These are phyloP conservation scores for Cryptotermes secundus DNA, from an alignment of 1,140 invertebrate genomes.

Conservation along the genomic window DNA sequence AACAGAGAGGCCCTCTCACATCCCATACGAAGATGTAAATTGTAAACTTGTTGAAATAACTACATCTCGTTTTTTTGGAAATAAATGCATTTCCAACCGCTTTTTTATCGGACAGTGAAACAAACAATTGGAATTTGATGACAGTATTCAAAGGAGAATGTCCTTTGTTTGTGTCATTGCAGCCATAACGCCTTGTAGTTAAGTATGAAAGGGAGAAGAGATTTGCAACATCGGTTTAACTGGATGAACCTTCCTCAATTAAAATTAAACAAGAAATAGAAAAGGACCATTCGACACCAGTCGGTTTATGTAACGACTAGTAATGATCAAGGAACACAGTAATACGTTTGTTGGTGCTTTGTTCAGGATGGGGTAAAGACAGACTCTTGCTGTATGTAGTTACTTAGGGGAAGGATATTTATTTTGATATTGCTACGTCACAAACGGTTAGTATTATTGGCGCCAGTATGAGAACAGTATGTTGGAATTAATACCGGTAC, in stretches of 20 bases:
- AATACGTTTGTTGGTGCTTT: conserved; percentile 6
- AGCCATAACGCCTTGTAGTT: too few species aligned
- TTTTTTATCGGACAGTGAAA: too few species aligned
- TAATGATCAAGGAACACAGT: background rate
- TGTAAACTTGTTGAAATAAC: too few species aligned
- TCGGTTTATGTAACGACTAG: background rate
- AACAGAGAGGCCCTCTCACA: too few species aligned
- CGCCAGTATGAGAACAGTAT: background rate
- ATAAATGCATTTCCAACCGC: too few species aligned
- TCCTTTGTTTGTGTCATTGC: too few species aligned
- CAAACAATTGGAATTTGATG: too few species aligned
- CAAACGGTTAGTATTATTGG: conserved; percentile 4
- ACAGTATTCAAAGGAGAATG: too few species aligned
- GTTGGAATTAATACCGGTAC: background rate
- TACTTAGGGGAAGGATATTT: conserved; percentile 1
- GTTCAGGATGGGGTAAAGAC: conserved; percentile 2
- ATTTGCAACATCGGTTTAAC: background rate
- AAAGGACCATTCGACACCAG: background rate
- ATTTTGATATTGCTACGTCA: background rate
- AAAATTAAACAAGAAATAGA: background rate
- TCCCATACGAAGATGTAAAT: too few species aligned
- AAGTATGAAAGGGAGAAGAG: background rate
- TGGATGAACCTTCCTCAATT: background rate
- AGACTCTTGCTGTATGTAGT: background rate
- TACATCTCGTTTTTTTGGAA: too few species aligned